Evolutionary conservation across 1,140 invertebrate genomes (phyloP).

Genomic region (Calliopsis andreniformis): DNA sequence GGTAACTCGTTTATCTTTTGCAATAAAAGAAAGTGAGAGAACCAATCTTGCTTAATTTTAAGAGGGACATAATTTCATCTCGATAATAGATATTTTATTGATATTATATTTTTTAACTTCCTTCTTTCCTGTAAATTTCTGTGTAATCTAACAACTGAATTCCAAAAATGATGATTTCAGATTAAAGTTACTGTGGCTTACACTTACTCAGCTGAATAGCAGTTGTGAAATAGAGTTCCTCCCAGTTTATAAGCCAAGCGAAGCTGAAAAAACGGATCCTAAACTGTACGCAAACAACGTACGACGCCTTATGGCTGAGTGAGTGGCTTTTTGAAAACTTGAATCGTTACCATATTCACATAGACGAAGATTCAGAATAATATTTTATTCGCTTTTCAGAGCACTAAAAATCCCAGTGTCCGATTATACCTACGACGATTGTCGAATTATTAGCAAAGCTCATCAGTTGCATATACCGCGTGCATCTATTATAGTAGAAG

Average conservation of each 20-base stretch:
- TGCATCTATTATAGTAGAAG: constrained; percentile 88
- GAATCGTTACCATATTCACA: not conserved
- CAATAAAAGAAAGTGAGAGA: too few relatives aligned
- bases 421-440: constrained; percentile 97
- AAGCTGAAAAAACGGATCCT: constrained; percentile 92
- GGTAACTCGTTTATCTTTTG: too few relatives aligned
- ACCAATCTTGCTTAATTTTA: too few relatives aligned
- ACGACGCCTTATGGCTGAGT: constrained; percentile 95
- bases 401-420: constrained; percentile 91
- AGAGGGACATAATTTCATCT: too few relatives aligned
- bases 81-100: too few relatives aligned
- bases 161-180: constrained; percentile 81
- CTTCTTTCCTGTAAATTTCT: not conserved
- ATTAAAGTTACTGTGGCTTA: constrained; percentile 93
- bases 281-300: constrained; percentile 96
- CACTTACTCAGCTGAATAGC: constrained; percentile 94
- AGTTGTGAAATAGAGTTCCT: constrained; percentile 97
- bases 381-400: constrained; percentile 81
- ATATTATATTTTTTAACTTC: too few relatives aligned
- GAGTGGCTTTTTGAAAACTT: constrained; percentile 74
- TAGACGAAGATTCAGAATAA: not conserved
- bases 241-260: constrained; percentile 94
- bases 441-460: constrained; percentile 90
- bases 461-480: constrained; percentile 90
- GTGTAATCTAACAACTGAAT: not conserved